Percentiles rank a stretch among this genome's conserved stretches.
phyloP scores from a whole-genome alignment of 2,113 vertebrate species.

The Heptranchias perlo region DNA sequence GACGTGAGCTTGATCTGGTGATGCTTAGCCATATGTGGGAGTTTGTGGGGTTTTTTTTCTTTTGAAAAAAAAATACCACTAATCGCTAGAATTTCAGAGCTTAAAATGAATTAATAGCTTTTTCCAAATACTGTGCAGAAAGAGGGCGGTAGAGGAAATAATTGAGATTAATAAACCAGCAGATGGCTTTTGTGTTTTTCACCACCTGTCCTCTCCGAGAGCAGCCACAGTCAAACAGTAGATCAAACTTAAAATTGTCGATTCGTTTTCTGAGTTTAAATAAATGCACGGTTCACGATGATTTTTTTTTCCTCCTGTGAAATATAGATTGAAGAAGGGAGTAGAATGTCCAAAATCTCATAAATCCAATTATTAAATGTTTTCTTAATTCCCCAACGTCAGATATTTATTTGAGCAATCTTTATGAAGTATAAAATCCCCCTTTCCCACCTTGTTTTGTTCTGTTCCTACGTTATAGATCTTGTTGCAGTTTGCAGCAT shows the following conservation, averaged over 20 bases:
- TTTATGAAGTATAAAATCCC: neutral
- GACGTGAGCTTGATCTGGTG: neutral
- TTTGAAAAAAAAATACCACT: neutral
- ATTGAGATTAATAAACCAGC: neutral
- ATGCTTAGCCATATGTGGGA: neutral
- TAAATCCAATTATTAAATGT: neutral
- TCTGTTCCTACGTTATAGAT: neutral
- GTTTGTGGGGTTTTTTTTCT: too few species aligned
- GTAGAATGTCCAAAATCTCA: neutral
- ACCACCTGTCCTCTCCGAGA: neutral
- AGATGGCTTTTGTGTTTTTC: neutral
- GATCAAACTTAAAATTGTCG: neutral
- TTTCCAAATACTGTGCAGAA: neutral
- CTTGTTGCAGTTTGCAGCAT: neutral
- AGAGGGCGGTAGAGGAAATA: slow-evolving; percentile 24
- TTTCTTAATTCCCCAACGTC: neutral
- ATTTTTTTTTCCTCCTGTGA: too few species aligned
- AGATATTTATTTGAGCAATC: neutral
- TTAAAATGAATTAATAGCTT: neutral
- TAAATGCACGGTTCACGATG: neutral
- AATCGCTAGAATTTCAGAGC: neutral
- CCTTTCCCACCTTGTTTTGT: neutral
- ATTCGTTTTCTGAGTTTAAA: neutral
- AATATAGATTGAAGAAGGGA: neutral
- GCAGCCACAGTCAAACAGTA: neutral